Base-by-base conservation (phyloP, 2,797 vertebrate species). In the Valencia hispanica region DNA sequence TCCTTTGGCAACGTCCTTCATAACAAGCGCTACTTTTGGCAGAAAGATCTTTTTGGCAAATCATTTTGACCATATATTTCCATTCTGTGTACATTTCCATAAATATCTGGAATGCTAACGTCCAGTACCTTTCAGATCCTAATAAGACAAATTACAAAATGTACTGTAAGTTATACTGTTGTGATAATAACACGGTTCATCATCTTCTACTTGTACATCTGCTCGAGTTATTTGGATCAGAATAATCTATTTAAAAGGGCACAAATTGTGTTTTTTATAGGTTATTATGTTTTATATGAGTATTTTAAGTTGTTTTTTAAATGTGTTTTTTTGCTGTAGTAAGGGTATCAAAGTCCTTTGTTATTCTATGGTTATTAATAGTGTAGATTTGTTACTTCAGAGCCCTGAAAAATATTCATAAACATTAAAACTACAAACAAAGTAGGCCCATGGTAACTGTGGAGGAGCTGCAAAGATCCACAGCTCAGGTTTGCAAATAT, bases 1-100 rank as follows among this genome's bases (percentile, higher is more conserved):
- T 80, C 84, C 48, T 86, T 82, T 79, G 76, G 73, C 72, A 80
- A 72, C 48, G 59, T 71, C 27, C 1, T 68, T 70, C 25, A 57
- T 1, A 51, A 68, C 50, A 48, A 51, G n/a, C 1, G 39, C 39
- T 61, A 25, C 70, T 71, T n/a, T 61, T 74, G 41, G 51, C 43
- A 74, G 57, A 63, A 59, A 57, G 65, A 53, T 70, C 7, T 48
- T 59, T 70, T 32, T 55, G 65, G 65, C 1, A 75, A 63, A 83
- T 34, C n/a, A 75, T 32, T 17, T 32, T 8, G 10, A 32, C 1
- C 18, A 15, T 18, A 41, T 72, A 61, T 69, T 61, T 17, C 17
- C 17, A 61, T 25, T 1, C 39, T 68, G 39, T 43, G 8, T 12
- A 43, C 41, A 68, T 27, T 45, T 27, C n/a, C 65, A 27, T 68